These are phyloP conservation scores for Disparrhopalites patrizii DNA, from an alignment of 2,888 invertebrate genomes.

Conservation along the genomic window DNA sequence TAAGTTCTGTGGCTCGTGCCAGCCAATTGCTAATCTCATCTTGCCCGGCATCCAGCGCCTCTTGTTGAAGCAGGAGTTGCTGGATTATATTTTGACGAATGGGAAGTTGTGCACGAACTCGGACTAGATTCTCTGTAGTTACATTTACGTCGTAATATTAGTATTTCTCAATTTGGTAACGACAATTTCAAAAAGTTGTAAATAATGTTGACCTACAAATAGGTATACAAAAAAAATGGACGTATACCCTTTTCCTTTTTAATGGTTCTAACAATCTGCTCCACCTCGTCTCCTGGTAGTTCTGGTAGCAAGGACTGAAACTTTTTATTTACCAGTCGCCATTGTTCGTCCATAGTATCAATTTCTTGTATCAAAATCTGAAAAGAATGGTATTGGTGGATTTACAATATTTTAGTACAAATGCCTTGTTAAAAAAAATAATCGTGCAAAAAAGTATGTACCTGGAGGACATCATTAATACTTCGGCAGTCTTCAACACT, in stretches of 20 bases:
- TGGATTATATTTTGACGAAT: slow-evolving; percentile 76
- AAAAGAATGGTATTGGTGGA: slow-evolving; percentile 28
- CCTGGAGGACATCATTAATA: slow-evolving; percentile 69
- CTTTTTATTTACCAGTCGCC: slow-evolving; percentile 84
- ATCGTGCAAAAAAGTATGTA: slow-evolving; percentile 46
- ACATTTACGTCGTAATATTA: no score
- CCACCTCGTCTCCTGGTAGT: slow-evolving; percentile 83
- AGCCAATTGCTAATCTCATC: slow-evolving; percentile 82
- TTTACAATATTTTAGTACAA: slow-evolving; percentile 6
- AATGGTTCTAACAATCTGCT: slow-evolving; percentile 79
- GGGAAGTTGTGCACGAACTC: slow-evolving; percentile 76
- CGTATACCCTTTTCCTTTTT: slow-evolving; percentile 69
- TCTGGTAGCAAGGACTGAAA: slow-evolving; percentile 88
- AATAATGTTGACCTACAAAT: no score
- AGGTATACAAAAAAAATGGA: not conserved
- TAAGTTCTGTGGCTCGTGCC: slow-evolving; percentile 71
- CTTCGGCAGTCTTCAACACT: slow-evolving; percentile 72
- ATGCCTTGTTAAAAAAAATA: not conserved
- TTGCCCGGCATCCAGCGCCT: slow-evolving; percentile 82
- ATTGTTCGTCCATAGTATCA: slow-evolving; percentile 80
- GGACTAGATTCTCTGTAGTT: slow-evolving; percentile 67
- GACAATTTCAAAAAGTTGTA: no score
- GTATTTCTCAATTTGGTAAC: no score
- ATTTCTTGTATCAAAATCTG: slow-evolving; percentile 73
- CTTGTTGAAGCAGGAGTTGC: slow-evolving; percentile 79